Base-by-base conservation (phyloP, 2,797 vertebrate genomes). In the Leontopithecus rosalia region DNA sequence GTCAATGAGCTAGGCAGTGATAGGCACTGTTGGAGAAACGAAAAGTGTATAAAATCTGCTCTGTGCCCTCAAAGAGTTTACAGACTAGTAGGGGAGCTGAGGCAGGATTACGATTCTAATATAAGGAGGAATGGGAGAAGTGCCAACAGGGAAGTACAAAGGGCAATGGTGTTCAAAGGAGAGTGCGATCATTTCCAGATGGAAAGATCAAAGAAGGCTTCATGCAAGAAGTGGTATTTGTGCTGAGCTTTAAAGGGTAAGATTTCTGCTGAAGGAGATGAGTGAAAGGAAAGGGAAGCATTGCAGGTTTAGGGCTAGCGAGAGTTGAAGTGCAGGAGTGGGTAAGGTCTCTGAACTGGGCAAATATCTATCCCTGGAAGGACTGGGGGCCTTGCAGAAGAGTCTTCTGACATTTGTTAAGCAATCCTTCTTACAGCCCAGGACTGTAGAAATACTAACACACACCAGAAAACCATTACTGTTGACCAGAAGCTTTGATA, bases 141-240 rank as follows among this genome's bases (percentile, higher is more conserved):
- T 89, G 87, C 97, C 97, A 96, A 95, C 84, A 94, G 97, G 94
- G 94, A 94, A 96, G 95, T 97, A 98, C 97, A 98, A 98, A 97
- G 97, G 97, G 93, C 84, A 96, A 36, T 95, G 96, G 94, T 97
- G 96, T 97, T 97, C 97, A 98, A 97, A 98, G 96, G 90, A 93
- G 61, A 93, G 43, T 88, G 58, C 33, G 77, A 98, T 98, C 90
- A 97, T 95, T 98, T 98, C 97, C 97, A 98, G 97, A 98, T 98
- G 97, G 93, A 81, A 87, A 98, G 97, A 97, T 98, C 97, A 98
- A 98, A 97, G 97, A 98, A 98, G 97, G 91, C 97, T 98, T 97
- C 97, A 43, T 98, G 97, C 97, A 98, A 97, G 97, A 98, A 97
- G 97, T 94, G 97, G 97, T 96, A 97, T 97, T 97, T 96, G 95